Evolutionary conservation across 2,797 vertebrate genomes (phyloP), one percentile per base, ranked within the genome.

Genomic region (Cyclura pinguis): DNA sequence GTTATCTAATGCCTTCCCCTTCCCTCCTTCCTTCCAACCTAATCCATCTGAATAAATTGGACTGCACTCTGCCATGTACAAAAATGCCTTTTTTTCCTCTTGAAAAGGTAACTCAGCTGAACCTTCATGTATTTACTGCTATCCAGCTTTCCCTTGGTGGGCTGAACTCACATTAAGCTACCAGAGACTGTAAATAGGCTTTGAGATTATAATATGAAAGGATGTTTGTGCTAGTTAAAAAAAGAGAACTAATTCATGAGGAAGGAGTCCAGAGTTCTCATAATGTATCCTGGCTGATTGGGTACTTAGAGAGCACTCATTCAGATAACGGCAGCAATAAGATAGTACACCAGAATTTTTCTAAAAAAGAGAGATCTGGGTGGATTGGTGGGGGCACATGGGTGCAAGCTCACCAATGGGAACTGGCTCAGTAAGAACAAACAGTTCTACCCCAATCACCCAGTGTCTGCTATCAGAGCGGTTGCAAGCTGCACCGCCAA

Each of bases 121-220:
- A 92, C n/a, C 52, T 76, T 8, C 92, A 81, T 91, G 32, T 12
- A 42, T 93, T 94, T 93, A 32, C 73, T 85, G 85, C 89, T 94
- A 90, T 92, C 90, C 93, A 69, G 88, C 29, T 8, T 13, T 89
- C 42, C 47, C 93, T 92, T 85, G 93, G 42, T 85, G 67, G 89
- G 77, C 77, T 95, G 91, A 95, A 69, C 59, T 91, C 92, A 92
- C 90, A 91, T 94, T 95, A 94, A 59, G 90, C 24, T 94, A 92
- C 93, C 77, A 89, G 93, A 80, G 89, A 1, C 0, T 82, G 88
- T 88, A 77, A 92, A 86, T 0, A 0, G 62, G 59, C 6, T 38
- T 20, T 91, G 50, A 62, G 42, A 35, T 74, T 52, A 89, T 76
- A 80, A 89, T 86, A 77, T 88, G 0, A 10, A 69, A 57, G 55